Percentiles rank a stretch among this genome's conserved stretches.
phyloP scores from a whole-genome alignment of 1,140 invertebrate genomes.

The Cotesia vestalis region DNA sequence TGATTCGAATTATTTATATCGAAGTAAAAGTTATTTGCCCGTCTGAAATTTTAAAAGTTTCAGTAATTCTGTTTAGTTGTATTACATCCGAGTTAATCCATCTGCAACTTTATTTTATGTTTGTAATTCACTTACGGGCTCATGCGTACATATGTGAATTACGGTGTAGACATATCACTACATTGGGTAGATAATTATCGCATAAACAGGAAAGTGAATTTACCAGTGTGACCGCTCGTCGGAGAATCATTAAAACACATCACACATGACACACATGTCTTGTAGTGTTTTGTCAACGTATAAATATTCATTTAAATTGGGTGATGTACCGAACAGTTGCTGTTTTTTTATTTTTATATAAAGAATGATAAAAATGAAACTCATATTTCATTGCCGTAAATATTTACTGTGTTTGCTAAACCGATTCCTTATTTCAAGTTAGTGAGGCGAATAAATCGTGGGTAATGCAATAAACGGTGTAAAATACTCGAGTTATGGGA shows the following conservation, averaged over 20 bases:
- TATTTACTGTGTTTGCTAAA: too few species aligned
- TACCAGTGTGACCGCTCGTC: conserved; percentile 30
- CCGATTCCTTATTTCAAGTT: too few species aligned
- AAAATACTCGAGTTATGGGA: too few species aligned
- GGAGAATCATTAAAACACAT: conserved; percentile 15
- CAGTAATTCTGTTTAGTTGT: too few species aligned
- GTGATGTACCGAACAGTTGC: background rate
- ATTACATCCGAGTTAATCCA: background rate
- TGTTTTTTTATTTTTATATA: too few species aligned
- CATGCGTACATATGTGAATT: conserved; percentile 17
- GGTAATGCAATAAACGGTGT: too few species aligned
- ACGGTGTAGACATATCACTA: conserved; percentile 26
- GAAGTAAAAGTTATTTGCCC: too few species aligned
- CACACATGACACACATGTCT: background rate
- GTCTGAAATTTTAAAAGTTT: too few species aligned
- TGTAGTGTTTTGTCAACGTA: background rate
- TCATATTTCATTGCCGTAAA: too few species aligned
- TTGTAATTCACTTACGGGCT: conserved; percentile 20
- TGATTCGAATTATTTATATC: too few species aligned
- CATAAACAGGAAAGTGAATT: conserved; percentile 43
- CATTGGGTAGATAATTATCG: conserved; percentile 38
- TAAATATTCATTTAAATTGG: background rate
- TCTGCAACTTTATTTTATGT: conserved; percentile 5
- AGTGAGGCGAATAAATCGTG: too few species aligned
- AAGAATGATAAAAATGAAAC: too few species aligned